A percentile compares a stretch with the other conserved stretches of the same genome.
phyloP scores from a whole-genome alignment of 2,113 vertebrate genomes.

The Pipa parva region DNA sequence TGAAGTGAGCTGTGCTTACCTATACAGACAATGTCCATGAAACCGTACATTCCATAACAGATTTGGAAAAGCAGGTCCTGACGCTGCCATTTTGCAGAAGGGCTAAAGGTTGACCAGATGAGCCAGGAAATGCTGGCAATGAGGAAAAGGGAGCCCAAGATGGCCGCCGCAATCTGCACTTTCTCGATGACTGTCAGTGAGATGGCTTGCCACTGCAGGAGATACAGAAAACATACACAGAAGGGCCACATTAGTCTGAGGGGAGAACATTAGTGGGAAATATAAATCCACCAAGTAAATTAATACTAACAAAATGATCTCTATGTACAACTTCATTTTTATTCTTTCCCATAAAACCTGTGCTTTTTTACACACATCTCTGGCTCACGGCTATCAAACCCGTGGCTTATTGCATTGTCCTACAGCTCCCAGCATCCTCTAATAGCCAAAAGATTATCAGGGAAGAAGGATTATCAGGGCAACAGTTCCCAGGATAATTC shows the following conservation, averaged over 20 bases:
- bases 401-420: no score
- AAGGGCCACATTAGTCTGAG: neutral
- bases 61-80: conserved; percentile 99
- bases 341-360: no score
- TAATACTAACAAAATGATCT: no score
- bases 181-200: conserved; percentile 98
- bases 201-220: conserved; percentile 92
- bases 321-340: no score
- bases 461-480: no score
- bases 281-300: no score
- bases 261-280: neutral
- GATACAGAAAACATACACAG: conserved; percentile 7
- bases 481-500: no score
- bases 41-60: conserved; percentile 98
- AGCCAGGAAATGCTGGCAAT: conserved; percentile 98
- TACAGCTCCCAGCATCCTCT: no score
- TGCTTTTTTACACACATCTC: no score
- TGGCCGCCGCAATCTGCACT: conserved; percentile 94
- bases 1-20: conserved; percentile 70
- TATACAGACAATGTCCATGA: conserved; percentile 98
- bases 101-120: conserved; percentile 97
- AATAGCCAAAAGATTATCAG: no score
- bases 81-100: conserved; percentile 95
- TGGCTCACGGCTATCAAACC: no score
- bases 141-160: conserved; percentile 95